Percentiles rank a stretch among this genome's conserved stretches.
Conservation (phyloP, 2,113 vertebrate species). For the Dryoscopus gambensis region DNA sequence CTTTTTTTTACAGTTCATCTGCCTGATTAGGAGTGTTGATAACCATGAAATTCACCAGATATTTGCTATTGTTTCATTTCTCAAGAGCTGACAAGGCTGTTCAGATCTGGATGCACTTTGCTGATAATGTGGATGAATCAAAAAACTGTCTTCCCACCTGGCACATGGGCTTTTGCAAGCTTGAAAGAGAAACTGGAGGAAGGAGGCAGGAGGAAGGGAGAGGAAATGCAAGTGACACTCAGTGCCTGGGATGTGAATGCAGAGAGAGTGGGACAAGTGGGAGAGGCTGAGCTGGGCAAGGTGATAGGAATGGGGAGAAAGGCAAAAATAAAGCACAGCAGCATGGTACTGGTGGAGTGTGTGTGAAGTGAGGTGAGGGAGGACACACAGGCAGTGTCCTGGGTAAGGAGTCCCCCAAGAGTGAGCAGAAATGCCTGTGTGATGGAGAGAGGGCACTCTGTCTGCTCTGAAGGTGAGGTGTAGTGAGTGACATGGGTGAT, state of each 20-base stretch:
- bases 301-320: neutral
- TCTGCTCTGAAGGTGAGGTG: accelerated
- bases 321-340: neutral
- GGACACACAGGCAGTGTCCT: neutral
- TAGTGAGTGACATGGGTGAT: neutral
- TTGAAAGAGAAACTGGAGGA: neutral
- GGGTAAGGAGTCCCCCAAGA: neutral
- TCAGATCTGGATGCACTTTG: slow-evolving; percentile 20
- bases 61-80: slow-evolving; percentile 19
- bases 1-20: slow-evolving; percentile 11
- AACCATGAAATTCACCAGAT: slow-evolving; percentile 36
- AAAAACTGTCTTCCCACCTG: slow-evolving; percentile 31
- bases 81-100: slow-evolving; percentile 12
- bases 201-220: neutral
- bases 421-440: neutral
- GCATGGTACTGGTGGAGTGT: accelerated
- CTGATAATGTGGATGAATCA: slow-evolving; percentile 40
- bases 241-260: neutral
- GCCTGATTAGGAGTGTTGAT: slow-evolving; percentile 38
- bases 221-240: accelerated
- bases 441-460: accelerated
- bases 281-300: neutral
- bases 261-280: neutral
- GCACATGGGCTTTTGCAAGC: neutral
- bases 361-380: neutral